phyloP scores from a whole-genome alignment of 2,797 vertebrate species.

The Numenius phaeopus region DNA sequence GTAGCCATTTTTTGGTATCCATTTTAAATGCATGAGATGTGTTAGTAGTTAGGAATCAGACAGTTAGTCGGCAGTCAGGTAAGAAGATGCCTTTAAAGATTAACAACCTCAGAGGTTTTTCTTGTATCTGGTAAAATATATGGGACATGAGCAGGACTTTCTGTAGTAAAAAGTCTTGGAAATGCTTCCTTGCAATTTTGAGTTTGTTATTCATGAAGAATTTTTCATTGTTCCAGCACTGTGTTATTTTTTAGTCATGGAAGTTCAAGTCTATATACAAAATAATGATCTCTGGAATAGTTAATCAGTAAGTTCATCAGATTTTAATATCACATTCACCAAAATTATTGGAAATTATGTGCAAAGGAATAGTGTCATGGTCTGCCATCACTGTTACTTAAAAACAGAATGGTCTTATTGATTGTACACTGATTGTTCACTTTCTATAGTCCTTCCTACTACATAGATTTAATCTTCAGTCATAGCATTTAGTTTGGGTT shows the following conservation, averaged over 20 bases:
- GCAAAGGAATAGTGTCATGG: neutral
- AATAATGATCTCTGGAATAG: neutral
- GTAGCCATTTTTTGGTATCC: neutral
- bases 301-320: too few relatives aligned
- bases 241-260: neutral
- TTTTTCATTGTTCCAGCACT: neutral
- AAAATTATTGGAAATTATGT: neutral
- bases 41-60: neutral
- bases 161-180: neutral
- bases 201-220: neutral
- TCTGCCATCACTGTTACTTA: neutral
- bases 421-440: neutral
- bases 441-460: neutral
- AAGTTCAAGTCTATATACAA: neutral
- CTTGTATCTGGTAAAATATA: neutral
- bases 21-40: neutral
- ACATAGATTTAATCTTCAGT: neutral
- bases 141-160: neutral
- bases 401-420: neutral
- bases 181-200: neutral
- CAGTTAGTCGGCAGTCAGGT: neutral
- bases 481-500: neutral
- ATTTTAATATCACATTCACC: neutral
- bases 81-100: neutral
- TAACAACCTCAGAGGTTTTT: neutral